A percentile compares a stretch with the other conserved stretches of the same genome.
phyloP scores from a whole-genome alignment of 2,888 invertebrate genomes.

The Caenorhabditis japonica region DNA sequence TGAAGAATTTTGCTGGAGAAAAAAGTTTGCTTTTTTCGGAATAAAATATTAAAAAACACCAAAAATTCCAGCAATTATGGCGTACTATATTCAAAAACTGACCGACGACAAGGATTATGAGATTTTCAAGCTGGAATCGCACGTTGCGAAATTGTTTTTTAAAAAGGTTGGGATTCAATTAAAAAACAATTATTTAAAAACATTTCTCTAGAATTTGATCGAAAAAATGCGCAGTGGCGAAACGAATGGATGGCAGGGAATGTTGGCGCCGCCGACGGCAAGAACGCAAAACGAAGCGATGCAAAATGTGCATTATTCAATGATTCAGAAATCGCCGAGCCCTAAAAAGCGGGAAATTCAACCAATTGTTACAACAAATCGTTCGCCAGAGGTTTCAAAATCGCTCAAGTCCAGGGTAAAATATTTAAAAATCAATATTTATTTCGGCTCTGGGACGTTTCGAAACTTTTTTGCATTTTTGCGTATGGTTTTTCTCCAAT shows the following conservation, averaged over 20 bases:
- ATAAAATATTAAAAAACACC: background rate
- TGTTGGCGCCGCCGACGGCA: conserved; percentile 31
- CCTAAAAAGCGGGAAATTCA: no score
- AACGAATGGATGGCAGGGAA: conserved; percentile 10
- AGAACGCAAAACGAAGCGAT: background rate
- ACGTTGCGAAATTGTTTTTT: conserved; percentile 23
- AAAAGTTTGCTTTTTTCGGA: conserved; percentile 12
- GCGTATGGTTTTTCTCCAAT: no score
- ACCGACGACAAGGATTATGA: conserved; percentile 27
- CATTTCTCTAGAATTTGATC: conserved; percentile 14
- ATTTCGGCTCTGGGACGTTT: no score
- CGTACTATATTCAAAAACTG: conserved; percentile 24
- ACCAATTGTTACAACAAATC: no score
- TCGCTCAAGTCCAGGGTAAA: background rate
- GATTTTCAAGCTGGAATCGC: conserved; percentile 37
- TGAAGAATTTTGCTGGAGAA: conserved; percentile 19
- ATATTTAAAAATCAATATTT: background rate
- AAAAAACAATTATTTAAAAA: no score
- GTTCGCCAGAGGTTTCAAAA: background rate
- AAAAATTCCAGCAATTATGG: conserved; percentile 24
- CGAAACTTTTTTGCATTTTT: background rate
- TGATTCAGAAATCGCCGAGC: no score
- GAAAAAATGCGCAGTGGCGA: conserved; percentile 25
- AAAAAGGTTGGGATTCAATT: no score
- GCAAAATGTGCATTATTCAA: no score